Evolutionary conservation across 2,888 invertebrate species (phyloP).

Genomic region (Trichopria drosophilae): DNA sequence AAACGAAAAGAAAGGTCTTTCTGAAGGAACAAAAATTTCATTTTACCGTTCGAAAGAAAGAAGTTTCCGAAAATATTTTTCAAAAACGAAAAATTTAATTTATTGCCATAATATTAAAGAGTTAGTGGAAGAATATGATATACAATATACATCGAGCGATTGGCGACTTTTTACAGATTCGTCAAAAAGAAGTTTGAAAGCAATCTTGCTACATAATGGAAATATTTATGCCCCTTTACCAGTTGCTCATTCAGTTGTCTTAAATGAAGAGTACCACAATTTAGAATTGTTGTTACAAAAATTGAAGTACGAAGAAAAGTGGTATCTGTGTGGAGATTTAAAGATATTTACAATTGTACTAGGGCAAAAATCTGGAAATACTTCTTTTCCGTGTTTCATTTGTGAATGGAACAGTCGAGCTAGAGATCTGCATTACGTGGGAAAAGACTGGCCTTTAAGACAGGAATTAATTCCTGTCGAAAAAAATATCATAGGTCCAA

Average conservation of each 20-base stretch:
- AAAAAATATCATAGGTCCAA: too few species aligned
- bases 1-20: background rate
- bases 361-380: constrained; percentile 3
- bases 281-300: too few species aligned
- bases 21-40: background rate
- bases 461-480: too few species aligned
- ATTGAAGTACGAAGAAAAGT: too few species aligned
- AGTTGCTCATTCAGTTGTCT: too few species aligned
- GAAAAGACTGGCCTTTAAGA: too few species aligned
- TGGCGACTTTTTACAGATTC: constrained; percentile 4
- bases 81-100: background rate
- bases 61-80: background rate
- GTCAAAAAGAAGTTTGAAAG: too few species aligned
- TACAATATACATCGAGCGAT: background rate
- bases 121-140: background rate
- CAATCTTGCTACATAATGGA: background rate
- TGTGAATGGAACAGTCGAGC: constrained; percentile 11
- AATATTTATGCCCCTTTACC: too few species aligned
- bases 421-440: constrained; percentile 8
- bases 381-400: constrained; percentile 8
- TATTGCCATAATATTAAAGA: background rate
- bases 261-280: too few species aligned
- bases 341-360: constrained; percentile 7
- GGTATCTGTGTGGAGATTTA: constrained; percentile 4
- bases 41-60: background rate